These are phyloP conservation scores for Proisotoma minuta DNA, from an alignment of 2,888 invertebrate species.

Conservation along the genomic window DNA sequence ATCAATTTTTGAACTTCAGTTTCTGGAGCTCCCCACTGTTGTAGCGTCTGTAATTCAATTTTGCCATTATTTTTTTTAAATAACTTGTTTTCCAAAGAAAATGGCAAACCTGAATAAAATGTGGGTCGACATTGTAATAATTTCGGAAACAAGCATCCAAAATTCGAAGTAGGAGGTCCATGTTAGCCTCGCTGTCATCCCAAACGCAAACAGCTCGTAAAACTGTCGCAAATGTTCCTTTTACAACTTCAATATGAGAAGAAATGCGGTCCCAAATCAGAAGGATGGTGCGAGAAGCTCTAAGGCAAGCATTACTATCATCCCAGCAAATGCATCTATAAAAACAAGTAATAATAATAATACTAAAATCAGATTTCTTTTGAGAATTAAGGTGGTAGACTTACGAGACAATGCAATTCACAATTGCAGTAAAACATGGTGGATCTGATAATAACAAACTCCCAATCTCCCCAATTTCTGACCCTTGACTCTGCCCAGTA, in stretches of 20 bases:
- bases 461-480: conserved; percentile 41
- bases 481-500: background rate
- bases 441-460: conserved; percentile 33
- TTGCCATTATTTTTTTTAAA: background rate
- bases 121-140: conserved; percentile 25
- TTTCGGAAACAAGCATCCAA: conserved; percentile 35
- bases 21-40: conserved; percentile 41
- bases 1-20: conserved; percentile 33
- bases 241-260: conserved; percentile 26
- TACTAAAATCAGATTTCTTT: background rate
- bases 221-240: conserved; percentile 30
- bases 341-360: background rate
- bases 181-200: conserved; percentile 36
- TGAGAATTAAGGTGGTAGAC: too few species aligned
- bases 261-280: conserved; percentile 30
- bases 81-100: too few species aligned
- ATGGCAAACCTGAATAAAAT: conserved; percentile 22
- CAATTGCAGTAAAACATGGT: conserved; percentile 35
- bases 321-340: conserved; percentile 44
- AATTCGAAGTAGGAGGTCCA: conserved; percentile 35
- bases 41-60: conserved; percentile 27
- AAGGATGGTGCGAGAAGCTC: conserved; percentile 35
- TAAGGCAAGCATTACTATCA: conserved; percentile 36
- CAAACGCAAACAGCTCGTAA: conserved; percentile 36
- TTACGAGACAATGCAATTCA: conserved; percentile 35